These are phyloP conservation scores for Hycleus cichorii DNA, from an alignment of 1,140 invertebrate genomes.

Conservation along the genomic window DNA sequence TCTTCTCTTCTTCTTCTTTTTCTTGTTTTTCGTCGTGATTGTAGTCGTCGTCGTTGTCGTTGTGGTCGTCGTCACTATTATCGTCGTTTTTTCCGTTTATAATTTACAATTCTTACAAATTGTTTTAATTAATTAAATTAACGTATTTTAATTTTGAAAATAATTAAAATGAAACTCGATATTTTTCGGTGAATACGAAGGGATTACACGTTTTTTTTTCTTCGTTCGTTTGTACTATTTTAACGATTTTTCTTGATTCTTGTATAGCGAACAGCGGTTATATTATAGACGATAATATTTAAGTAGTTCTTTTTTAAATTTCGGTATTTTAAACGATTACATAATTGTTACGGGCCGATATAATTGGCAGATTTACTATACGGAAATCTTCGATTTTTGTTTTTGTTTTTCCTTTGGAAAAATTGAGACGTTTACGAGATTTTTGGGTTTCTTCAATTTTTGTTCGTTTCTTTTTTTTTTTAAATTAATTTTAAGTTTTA, in stretches of 20 bases:
- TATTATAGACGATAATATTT: constrained; percentile 27
- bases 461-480: not conserved
- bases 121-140: no score
- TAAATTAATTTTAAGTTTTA: not conserved
- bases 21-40: no score
- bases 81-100: constrained; percentile 20
- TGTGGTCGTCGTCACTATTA: not conserved
- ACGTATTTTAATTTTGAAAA: no score
- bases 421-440: not conserved
- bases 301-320: no score
- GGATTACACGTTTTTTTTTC: no score
- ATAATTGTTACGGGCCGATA: constrained; percentile 37
- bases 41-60: no score
- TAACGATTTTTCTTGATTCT: constrained; percentile 17
- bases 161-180: no score
- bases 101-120: no score
- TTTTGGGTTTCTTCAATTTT: not conserved
- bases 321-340: constrained; percentile 21
- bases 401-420: not conserved
- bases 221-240: constrained; percentile 30
- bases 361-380: constrained; percentile 33
- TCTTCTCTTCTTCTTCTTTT: no score
- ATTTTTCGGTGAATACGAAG: no score
- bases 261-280: constrained; percentile 14
- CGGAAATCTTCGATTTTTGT: constrained; percentile 1